Evolutionary conservation across 1,140 invertebrate species (phyloP).

Genomic region (Dreissena rostriformis): DNA sequence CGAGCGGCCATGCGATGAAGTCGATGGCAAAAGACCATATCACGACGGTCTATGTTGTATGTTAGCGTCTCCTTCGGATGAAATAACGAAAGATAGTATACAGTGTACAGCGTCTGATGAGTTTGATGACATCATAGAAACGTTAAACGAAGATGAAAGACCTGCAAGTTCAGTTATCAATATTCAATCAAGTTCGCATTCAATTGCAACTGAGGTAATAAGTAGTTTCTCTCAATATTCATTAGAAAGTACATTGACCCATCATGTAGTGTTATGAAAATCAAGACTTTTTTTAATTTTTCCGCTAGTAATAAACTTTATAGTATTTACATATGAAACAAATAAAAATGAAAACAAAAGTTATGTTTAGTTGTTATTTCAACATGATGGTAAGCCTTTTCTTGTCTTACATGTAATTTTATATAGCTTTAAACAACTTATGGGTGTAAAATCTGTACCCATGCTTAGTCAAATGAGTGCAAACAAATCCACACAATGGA

Average conservation of each 20-base stretch:
- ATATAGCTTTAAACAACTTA: too few relatives aligned
- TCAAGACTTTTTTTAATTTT: background rate
- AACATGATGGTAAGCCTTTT: too few relatives aligned
- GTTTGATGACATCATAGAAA: constrained; percentile 17
- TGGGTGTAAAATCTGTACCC: background rate
- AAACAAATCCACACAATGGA: background rate
- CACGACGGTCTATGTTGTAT: constrained; percentile 27
- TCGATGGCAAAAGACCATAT: constrained; percentile 12
- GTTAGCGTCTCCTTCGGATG: constrained; percentile 21
- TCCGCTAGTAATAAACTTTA: background rate
- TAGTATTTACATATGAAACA: background rate
- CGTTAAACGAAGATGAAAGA: constrained; percentile 19
- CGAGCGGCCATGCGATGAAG: constrained; percentile 5
- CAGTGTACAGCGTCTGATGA: constrained; percentile 29
- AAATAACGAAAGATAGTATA: constrained; percentile 15
- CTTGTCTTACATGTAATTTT: too few relatives aligned
- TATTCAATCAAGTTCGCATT: background rate
- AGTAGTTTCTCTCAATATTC: background rate
- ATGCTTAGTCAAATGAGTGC: background rate
- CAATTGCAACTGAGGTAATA: constrained; percentile 11
- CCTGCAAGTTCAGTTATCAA: constrained; percentile 26
- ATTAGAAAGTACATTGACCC: too few relatives aligned
- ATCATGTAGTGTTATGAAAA: background rate
- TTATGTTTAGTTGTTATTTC: too few relatives aligned
- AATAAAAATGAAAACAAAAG: too few relatives aligned